Base-by-base conservation (phyloP, 30 jellyfish, hydroid and myxozoan species). In the Sanderia malayensis region DNA sequence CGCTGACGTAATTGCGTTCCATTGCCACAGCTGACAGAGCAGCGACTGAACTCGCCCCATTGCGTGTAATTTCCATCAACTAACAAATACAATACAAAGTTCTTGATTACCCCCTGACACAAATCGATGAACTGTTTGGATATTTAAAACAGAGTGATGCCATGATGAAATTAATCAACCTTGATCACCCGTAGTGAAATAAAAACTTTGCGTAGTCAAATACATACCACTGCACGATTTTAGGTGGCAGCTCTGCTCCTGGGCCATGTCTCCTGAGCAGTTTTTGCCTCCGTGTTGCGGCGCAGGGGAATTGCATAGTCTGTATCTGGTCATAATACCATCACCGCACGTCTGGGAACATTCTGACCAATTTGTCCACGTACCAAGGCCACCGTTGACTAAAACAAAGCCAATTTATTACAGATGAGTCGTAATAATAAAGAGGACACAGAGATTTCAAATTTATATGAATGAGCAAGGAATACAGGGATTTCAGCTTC, bases 261-360 rank as follows among this genome's bases (percentile, higher is more conserved):
- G 83, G 44, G 8, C 27, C 13, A 32, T 27, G 1, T 49, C 74
- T 17, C 96, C 92, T 6, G 91, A 37, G 74, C 96, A 86, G 62
- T 86, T 70, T 28, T 71, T 66, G 58, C 96, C 96, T 20, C 96
- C 96, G 61, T 57, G 27, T n/a, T 84, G 80, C 3, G 96, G 96
- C 31, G 27, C 63, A 0, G 96, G 96, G 13, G 84, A 61, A 33
- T 74, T 69, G 67, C 96, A 86, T 9, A 70, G 74, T 20, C 96
- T 71, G 74, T 44, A 61, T 27, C 96, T 83, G 59, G 34, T 26
- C 44, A 59, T 63, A 31, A 58, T 58, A 2, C 93, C 92, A 22
- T 77, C 92, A 6, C 96, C 96, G 62, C 96, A 86, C 0, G 62
- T 15, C 1, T 78, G 61, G 17, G 92, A 73, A 23, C 96, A 86